These are phyloP conservation scores for Hirtodrosophila trivittata DNA, from an alignment of 2,888 invertebrate genomes.

Conservation along the genomic window DNA sequence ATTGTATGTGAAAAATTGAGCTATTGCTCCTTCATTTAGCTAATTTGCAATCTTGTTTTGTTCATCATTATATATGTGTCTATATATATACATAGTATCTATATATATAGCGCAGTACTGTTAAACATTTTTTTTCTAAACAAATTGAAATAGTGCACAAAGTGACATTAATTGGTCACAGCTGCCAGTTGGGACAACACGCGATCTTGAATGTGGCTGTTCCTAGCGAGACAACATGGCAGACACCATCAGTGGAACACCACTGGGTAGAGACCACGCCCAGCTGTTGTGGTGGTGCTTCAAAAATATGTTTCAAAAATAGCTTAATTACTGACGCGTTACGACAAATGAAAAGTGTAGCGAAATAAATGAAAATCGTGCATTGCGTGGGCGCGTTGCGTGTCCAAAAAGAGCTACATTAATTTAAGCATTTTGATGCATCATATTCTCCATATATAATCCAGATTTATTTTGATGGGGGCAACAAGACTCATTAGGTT, in stretches of 20 bases:
- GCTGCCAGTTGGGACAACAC: conserved; percentile 54
- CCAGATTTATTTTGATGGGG: conserved; percentile 36
- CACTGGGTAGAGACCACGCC: conserved; percentile 38
- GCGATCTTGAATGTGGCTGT: conserved; percentile 61
- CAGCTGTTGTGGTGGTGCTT: conserved; percentile 35
- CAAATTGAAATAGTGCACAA: conserved; percentile 49
- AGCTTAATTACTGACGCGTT: conserved; percentile 71
- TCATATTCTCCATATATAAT: conserved; percentile 10
- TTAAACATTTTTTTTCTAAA: conserved; percentile 11
- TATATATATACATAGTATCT: neutral
- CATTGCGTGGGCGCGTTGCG: conserved; percentile 46
- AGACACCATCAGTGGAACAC: conserved; percentile 29
- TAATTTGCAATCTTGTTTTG: conserved; percentile 33
- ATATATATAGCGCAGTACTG: conserved; percentile 2
- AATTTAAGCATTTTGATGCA: conserved; percentile 3
- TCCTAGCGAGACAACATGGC: conserved; percentile 50
- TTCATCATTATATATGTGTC: conserved; percentile 1
- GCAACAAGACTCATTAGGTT: too few species aligned
- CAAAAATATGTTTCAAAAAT: conserved; percentile 55
- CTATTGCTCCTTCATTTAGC: conserved; percentile 16
- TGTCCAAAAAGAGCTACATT: conserved; percentile 33
- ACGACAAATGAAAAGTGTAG: conserved; percentile 55
- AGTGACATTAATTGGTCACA: conserved; percentile 72
- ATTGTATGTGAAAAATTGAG: conserved; percentile 3
- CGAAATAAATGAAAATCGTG: conserved; percentile 52